A percentile compares a stretch with the other conserved stretches of the same genome.
Evolutionary conservation across 2,888 invertebrate genomes (phyloP).

Genomic region (Drosophila neutralis): DNA sequence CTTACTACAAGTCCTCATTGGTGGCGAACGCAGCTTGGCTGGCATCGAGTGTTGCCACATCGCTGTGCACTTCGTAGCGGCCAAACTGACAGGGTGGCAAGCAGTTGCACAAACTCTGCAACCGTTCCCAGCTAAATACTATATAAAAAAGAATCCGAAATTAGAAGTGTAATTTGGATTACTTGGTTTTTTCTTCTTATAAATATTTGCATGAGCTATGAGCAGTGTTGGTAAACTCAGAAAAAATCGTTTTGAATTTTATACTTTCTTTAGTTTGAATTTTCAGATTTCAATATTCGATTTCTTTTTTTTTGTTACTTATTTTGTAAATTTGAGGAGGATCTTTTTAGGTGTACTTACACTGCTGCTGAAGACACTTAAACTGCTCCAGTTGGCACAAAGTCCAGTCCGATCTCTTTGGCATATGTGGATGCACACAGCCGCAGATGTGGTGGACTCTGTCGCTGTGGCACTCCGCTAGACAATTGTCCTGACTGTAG

Average conservation of each 20-base stretch:
- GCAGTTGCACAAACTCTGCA: conserved; percentile 69
- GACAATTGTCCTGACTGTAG: conserved; percentile 89
- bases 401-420: conserved; percentile 74
- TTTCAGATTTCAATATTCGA: neutral
- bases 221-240: no score
- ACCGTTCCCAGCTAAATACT: conserved; percentile 28
- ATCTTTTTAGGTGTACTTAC: conserved; percentile 37
- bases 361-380: conserved; percentile 63
- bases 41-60: conserved; percentile 33
- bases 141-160: neutral
- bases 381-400: conserved; percentile 66
- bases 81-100: conserved; percentile 87
- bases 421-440: conserved; percentile 87
- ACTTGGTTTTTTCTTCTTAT: neutral
- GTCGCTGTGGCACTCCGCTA: conserved; percentile 86
- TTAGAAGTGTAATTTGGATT: neutral
- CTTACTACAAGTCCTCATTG: conserved; percentile 78
- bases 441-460: conserved; percentile 85
- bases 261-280: neutral
- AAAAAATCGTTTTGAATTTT: neutral
- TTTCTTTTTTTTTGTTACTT: neutral
- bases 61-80: conserved; percentile 85
- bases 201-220: neutral
- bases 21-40: neutral
- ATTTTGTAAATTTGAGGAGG: neutral